Conservation (phyloP, 2,113 vertebrate genomes). For the Rana temporaria region DNA sequence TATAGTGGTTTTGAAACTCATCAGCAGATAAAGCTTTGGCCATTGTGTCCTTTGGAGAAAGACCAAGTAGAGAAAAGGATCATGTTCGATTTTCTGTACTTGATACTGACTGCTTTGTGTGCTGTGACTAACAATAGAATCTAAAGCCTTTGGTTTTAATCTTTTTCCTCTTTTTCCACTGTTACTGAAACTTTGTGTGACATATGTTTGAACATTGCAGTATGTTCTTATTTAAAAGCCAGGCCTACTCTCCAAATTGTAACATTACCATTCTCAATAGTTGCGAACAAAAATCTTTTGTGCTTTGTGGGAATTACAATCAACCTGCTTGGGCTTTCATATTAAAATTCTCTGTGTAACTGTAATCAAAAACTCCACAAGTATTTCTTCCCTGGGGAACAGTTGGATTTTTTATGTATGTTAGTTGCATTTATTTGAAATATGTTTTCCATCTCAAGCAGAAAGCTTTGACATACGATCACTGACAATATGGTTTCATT, state of each 20-base stretch:
- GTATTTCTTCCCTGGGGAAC: slow-evolving; percentile 58
- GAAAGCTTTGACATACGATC: slow-evolving; percentile 29
- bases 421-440: slow-evolving; percentile 69
- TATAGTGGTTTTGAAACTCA: neutral
- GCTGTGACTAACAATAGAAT: slow-evolving; percentile 17
- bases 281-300: slow-evolving; percentile 54
- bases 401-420: slow-evolving; percentile 66
- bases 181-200: slow-evolving; percentile 55
- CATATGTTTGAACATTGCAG: slow-evolving; percentile 57
- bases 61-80: slow-evolving; percentile 7
- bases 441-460: slow-evolving; percentile 61
- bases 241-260: slow-evolving; percentile 60
- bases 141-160: slow-evolving; percentile 36
- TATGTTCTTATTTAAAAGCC: slow-evolving; percentile 49
- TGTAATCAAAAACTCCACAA: slow-evolving; percentile 62
- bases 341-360: slow-evolving; percentile 61
- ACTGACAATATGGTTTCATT: slow-evolving; percentile 62
- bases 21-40: neutral
- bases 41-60: neutral
- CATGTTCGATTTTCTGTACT: slow-evolving; percentile 20
- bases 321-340: slow-evolving; percentile 61
- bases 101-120: slow-evolving; percentile 42
- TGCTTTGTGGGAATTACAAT: slow-evolving; percentile 61
- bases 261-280: slow-evolving; percentile 57
- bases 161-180: slow-evolving; percentile 52